Conservation (phyloP, 1,140 invertebrate genomes). For the Polypedilum pembai region DNA sequence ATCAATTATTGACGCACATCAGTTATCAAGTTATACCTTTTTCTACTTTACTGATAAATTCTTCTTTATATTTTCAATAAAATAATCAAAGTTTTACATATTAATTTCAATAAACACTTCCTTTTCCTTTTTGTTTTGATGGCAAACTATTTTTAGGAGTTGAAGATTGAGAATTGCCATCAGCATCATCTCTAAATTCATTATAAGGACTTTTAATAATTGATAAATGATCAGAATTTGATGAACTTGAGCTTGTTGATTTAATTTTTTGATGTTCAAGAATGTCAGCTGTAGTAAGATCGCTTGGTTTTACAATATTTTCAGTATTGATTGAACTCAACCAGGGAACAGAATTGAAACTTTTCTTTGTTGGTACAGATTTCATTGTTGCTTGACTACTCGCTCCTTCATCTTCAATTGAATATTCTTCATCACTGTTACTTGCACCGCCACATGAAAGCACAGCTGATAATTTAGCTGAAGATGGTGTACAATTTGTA, state of each 20-base stretch:
- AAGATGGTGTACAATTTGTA: constrained; percentile 22
- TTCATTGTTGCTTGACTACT: constrained; percentile 44
- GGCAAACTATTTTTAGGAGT: constrained; percentile 25
- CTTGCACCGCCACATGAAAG: constrained; percentile 29
- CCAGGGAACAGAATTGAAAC: constrained; percentile 46
- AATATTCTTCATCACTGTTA: constrained; percentile 37
- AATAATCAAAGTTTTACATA: no score
- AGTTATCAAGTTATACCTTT: no score
- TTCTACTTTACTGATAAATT: not conserved
- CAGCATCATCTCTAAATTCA: constrained; percentile 8
- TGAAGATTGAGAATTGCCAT: constrained; percentile 2
- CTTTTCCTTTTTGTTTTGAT: constrained; percentile 10
- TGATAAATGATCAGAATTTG: constrained; percentile 21
- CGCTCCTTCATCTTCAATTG: constrained; percentile 40
- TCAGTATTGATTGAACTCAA: constrained; percentile 49
- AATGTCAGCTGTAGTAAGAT: constrained; percentile 58
- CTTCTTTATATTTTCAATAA: not conserved
- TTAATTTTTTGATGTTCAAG: constrained; percentile 56
- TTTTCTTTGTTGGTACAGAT: constrained; percentile 42
- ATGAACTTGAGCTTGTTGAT: constrained; percentile 26
- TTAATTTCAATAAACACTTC: not conserved
- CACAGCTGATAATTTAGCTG: not conserved
- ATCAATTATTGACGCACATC: no score
- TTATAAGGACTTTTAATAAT: constrained; percentile 13
- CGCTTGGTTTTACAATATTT: constrained; percentile 52